Conservation (phyloP, 2,888 invertebrate genomes). For the Endomychus coccineus region DNA sequence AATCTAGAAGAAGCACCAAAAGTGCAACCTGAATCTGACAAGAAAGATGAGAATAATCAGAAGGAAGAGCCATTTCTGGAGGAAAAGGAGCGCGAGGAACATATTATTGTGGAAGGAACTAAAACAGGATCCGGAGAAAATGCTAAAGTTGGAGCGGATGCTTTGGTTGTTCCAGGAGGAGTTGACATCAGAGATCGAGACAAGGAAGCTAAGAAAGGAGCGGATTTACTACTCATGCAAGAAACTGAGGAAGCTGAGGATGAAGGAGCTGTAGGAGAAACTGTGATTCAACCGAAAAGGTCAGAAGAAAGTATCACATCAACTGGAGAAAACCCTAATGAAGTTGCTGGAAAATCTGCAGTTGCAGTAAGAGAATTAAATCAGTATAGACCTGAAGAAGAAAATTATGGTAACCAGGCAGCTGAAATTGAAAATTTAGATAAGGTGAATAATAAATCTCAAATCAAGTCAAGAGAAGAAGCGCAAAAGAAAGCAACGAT, state of each 20-base stretch:
- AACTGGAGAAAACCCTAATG: neutral
- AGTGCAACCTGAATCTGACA: conserved; percentile 6
- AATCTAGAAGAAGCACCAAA: conserved; percentile 6
- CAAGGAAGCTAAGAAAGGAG: conserved; percentile 1
- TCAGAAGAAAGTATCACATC: neutral
- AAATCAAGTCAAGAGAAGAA: conserved; percentile 4
- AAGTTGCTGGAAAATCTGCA: neutral
- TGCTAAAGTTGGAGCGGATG: conserved; percentile 1
- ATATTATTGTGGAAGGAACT: conserved; percentile 3
- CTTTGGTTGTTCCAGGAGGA: conserved; percentile 1
- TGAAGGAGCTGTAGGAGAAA: conserved; percentile 8
- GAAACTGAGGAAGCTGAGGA: no score
- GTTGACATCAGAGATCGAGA: conserved; percentile 2
- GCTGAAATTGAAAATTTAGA: conserved; percentile 5
- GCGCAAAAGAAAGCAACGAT: conserved; percentile 7
- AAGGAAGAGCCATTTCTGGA: conserved; percentile 4
- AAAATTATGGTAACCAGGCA: conserved; percentile 3
- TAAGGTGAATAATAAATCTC: conserved; percentile 1
- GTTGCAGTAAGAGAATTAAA: no score
- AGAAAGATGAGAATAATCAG: conserved; percentile 5
- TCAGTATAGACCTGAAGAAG: no score
- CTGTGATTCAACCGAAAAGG: neutral
- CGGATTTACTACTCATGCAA: no score
- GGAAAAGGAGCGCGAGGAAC: neutral
- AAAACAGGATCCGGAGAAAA: conserved; percentile 6